phyloP scores from a whole-genome alignment of 2,888 invertebrate species.

The Drosophila yooni region DNA sequence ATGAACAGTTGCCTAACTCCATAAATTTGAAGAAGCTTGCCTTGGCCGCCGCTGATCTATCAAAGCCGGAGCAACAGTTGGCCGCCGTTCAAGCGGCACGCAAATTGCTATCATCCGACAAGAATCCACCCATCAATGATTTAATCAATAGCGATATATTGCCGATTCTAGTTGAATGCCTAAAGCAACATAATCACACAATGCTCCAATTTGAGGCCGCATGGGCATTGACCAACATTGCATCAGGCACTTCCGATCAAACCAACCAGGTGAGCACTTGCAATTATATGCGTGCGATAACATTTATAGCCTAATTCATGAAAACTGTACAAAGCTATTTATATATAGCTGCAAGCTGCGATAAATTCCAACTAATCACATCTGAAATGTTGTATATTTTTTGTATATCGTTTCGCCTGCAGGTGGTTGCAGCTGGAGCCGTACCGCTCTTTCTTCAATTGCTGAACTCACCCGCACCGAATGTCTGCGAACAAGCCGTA shows the following conservation, averaged over 20 bases:
- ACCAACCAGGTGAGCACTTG: constrained; percentile 88
- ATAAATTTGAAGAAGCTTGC: constrained; percentile 93
- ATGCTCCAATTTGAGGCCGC: constrained; percentile 98
- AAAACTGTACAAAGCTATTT: neutral
- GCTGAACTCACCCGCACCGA: constrained; percentile 96
- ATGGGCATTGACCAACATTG: constrained; percentile 99
- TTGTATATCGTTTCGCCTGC: neutral
- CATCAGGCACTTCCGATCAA: constrained; percentile 96
- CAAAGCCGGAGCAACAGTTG: constrained; percentile 92
- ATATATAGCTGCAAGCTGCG: neutral
- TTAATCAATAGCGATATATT: constrained; percentile 97
- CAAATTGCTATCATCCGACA: constrained; percentile 97
- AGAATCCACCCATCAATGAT: constrained; percentile 99
- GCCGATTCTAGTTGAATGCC: constrained; percentile 96
- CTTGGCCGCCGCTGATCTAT: constrained; percentile 92
- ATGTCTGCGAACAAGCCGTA: constrained; percentile 99
- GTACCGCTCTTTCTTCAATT: constrained; percentile 97
- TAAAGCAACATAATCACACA: constrained; percentile 94
- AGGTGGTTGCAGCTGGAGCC: constrained; percentile 96
- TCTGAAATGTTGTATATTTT: neutral
- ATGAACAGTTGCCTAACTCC: constrained; percentile 89
- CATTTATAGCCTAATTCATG: neutral
- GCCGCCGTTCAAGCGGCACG: constrained; percentile 97
- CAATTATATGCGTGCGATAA: neutral
- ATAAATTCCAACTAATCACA: neutral